Conservation (phyloP, 2,888 invertebrate species). For the Phalera bucephala region DNA sequence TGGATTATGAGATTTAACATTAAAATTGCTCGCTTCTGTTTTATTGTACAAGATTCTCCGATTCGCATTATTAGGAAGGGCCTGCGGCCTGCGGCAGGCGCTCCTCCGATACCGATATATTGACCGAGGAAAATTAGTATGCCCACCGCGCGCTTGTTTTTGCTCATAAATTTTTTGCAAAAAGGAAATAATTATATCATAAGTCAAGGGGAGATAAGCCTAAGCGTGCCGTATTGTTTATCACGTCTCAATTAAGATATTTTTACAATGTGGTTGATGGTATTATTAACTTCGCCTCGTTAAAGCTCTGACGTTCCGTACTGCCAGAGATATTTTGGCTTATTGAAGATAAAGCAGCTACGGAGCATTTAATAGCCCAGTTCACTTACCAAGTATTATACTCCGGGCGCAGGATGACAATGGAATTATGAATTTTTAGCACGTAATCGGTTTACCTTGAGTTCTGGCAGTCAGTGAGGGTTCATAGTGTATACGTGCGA, state of each 20-base stretch:
- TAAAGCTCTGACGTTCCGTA: slow-evolving; percentile 9
- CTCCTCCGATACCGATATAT: slow-evolving; percentile 64
- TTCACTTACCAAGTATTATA: slow-evolving; percentile 59
- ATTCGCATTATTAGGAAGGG: slow-evolving; percentile 50
- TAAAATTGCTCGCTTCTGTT: slow-evolving; percentile 64
- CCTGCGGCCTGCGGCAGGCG: slow-evolving; percentile 22
- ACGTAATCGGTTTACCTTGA: slow-evolving; percentile 72
- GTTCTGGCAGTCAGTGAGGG: slow-evolving; percentile 62
- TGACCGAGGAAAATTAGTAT: slow-evolving; percentile 76
- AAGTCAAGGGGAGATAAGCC: slow-evolving; percentile 76
- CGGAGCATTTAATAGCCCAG: slow-evolving; percentile 39
- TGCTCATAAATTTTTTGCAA: slow-evolving; percentile 70
- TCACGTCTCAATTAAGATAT: slow-evolving; percentile 64
- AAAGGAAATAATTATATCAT: slow-evolving; percentile 79
- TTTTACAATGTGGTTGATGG: slow-evolving; percentile 47
- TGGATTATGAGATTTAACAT: slow-evolving; percentile 77
- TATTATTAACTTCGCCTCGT: slow-evolving; percentile 43
- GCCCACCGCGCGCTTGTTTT: slow-evolving; percentile 67
- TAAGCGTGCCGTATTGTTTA: slow-evolving; percentile 68
- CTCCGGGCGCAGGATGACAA: slow-evolving; percentile 57
- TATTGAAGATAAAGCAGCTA: slow-evolving; percentile 32
- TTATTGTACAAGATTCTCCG: slow-evolving; percentile 64
- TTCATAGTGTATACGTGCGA: slow-evolving; percentile 63
- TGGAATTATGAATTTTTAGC: slow-evolving; percentile 74
- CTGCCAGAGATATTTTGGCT: slow-evolving; percentile 27